Evolutionary conservation across 2,113 vertebrate genomes (phyloP).

Genomic region (Tinamus guttatus): DNA sequence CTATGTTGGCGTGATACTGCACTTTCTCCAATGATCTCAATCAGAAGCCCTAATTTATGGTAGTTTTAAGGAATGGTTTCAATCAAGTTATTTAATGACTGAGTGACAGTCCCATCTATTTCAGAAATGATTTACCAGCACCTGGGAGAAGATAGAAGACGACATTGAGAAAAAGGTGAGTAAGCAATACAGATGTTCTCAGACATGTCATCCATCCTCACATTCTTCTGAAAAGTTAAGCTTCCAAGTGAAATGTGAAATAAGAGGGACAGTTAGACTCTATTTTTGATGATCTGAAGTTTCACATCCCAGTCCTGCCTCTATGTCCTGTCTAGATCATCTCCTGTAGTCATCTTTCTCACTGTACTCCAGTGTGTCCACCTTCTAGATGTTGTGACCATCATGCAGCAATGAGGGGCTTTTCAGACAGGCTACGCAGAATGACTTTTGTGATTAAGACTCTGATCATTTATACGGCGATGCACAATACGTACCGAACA

Average conservation of each 20-base stretch:
- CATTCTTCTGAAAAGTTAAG: neutral
- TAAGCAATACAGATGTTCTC: neutral
- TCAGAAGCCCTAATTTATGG: neutral
- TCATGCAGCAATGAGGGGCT: neutral
- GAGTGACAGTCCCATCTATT: neutral
- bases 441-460: neutral
- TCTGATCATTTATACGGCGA: neutral
- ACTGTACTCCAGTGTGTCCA: neutral
- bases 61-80: neutral
- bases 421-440: neutral
- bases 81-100: neutral
- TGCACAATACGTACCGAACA: neutral
- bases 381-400: neutral
- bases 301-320: neutral
- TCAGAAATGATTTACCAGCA: neutral
- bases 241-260: neutral
- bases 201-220: neutral
- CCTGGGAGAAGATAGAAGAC: neutral
- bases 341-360: too few relatives aligned
- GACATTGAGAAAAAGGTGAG: neutral
- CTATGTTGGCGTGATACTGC: neutral
- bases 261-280: neutral
- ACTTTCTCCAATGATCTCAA: neutral
- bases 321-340: neutral
- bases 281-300: neutral